Conservation (phyloP, 2,888 invertebrate genomes). For the Euzophera pinguis region DNA sequence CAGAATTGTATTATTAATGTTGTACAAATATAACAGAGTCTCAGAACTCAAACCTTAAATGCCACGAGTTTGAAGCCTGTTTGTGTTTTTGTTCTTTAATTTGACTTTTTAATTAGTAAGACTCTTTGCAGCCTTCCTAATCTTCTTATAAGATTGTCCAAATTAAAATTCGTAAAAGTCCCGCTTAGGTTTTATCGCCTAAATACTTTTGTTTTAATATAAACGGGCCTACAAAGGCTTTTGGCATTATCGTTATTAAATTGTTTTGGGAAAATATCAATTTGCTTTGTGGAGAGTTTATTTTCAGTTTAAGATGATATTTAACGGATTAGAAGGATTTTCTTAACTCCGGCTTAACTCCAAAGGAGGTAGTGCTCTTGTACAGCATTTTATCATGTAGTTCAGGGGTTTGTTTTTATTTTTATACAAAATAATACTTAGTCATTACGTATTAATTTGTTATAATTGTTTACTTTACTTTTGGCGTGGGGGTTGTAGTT, state of each 20-base stretch:
- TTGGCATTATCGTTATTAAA: slow-evolving; percentile 13
- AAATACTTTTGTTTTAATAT: slow-evolving; percentile 45
- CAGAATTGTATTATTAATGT: too few species aligned
- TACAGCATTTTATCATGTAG: too few species aligned
- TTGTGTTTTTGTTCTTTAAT: slow-evolving; percentile 49
- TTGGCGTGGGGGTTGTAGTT: too few species aligned
- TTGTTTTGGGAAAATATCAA: slow-evolving; percentile 12
- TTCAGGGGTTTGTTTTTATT: too few species aligned
- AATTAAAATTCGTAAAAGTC: slow-evolving; percentile 63
- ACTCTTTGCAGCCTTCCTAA: slow-evolving; percentile 49
- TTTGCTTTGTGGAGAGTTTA: neutral
- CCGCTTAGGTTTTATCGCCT: slow-evolving; percentile 44
- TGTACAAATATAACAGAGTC: too few species aligned
- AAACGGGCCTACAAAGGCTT: slow-evolving; percentile 8
- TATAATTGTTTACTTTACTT: too few species aligned
- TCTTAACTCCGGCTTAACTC: neutral
- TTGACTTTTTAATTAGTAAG: slow-evolving; percentile 69
- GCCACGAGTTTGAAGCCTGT: slow-evolving; percentile 28
- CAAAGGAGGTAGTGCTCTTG: neutral
- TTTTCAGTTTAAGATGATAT: neutral
- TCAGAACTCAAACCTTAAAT: slow-evolving; percentile 8
- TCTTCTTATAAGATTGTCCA: slow-evolving; percentile 66
- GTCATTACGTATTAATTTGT: too few species aligned
- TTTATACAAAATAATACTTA: too few species aligned
- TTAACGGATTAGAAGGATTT: neutral